These are phyloP conservation scores for Orchesellides sinensis DNA, from an alignment of 2,888 invertebrate genomes.

Conservation along the genomic window DNA sequence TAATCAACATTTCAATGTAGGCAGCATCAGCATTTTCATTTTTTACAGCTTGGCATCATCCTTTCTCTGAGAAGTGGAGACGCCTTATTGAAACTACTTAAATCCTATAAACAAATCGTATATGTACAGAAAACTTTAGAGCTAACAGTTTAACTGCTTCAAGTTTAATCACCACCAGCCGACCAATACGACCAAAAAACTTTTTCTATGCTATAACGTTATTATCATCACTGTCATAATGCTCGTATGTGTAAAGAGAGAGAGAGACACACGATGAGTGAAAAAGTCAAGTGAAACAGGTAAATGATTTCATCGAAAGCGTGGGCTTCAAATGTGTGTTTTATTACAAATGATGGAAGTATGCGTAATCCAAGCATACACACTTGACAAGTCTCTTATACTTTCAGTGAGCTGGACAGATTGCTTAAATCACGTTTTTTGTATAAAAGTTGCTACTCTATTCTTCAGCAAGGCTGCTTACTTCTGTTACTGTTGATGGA, in stretches of 20 bases:
- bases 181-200: background rate
- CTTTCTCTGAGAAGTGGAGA: conserved; percentile 10
- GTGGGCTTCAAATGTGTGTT: conserved; percentile 34
- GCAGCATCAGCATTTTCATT: conserved; percentile 9
- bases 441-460: background rate
- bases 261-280: conserved; percentile 17
- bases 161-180: background rate
- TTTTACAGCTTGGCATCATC: background rate
- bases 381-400: background rate
- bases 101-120: background rate
- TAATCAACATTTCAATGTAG: conserved; percentile 21
- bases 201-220: background rate
- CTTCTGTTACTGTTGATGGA: conserved; percentile 20
- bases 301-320: conserved; percentile 41
- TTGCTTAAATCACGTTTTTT: conserved; percentile 28
- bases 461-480: background rate
- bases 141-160: background rate
- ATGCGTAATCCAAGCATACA: conserved; percentile 15
- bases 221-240: conserved; percentile 4
- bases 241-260: conserved; percentile 9
- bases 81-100: conserved; percentile 13
- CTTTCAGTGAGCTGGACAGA: conserved; percentile 13
- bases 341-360: conserved; percentile 28
- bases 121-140: background rate
- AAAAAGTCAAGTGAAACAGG: conserved; percentile 24